Conservation (phyloP, 1,140 invertebrate genomes). For the Nasonia longicornis region DNA sequence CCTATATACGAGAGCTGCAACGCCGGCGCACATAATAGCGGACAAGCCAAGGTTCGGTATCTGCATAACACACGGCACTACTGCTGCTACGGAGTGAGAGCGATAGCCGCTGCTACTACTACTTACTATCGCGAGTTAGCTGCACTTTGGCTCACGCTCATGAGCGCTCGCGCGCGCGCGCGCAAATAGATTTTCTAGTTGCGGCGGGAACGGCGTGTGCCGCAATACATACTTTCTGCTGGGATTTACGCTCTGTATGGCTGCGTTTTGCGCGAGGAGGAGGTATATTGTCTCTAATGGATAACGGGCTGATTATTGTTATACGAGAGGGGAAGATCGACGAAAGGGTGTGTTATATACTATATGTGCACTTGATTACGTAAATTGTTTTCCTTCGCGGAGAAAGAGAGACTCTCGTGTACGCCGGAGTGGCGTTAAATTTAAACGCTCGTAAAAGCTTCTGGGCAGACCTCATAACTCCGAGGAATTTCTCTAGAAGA, state of each 20-base stretch:
- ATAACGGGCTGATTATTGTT: no score
- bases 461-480: no score
- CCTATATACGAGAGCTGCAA: no score
- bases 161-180: background rate
- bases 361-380: no score
- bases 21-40: background rate
- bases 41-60: background rate
- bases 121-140: background rate
- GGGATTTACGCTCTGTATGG: background rate
- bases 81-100: background rate
- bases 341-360: no score
- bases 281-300: no score
- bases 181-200: slow-evolving; percentile 10
- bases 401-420: no score
- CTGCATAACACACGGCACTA: background rate
- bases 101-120: background rate
- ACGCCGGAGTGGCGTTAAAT: background rate
- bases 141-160: background rate
- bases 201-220: background rate
- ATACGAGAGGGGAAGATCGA: no score
- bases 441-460: background rate
- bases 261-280: no score
- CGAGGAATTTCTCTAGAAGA: background rate
- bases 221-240: background rate
- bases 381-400: no score